A percentile compares a stretch with the other conserved stretches of the same genome.
Conservation (phyloP, 2,797 vertebrate species). For the Monodelphis domestica region DNA sequence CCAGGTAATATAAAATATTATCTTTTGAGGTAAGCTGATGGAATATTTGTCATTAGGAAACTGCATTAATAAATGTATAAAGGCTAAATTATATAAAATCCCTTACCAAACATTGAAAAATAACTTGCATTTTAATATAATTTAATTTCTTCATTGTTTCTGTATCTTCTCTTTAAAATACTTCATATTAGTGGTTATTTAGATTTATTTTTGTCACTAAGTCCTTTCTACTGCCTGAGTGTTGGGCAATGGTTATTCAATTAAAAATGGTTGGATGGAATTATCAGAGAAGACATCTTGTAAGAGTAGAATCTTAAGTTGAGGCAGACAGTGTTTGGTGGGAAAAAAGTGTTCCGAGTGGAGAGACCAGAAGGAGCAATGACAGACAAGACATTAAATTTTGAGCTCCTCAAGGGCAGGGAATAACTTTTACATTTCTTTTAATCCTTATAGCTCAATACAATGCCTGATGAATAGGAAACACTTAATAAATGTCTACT, state of each 20-base stretch:
- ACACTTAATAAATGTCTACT: not conserved
- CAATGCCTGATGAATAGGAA: not conserved
- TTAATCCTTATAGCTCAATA: not conserved
- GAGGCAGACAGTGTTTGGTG: not conserved
- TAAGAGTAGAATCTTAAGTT: not conserved
- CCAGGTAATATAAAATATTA: not conserved
- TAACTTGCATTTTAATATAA: not conserved
- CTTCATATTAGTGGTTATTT: not conserved
- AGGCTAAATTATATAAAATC: not conserved
- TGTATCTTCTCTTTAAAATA: not conserved
- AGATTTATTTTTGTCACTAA: not conserved
- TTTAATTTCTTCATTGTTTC: not conserved
- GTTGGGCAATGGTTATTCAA: not conserved
- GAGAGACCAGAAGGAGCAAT: not conserved
- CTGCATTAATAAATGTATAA: no score
- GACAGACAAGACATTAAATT: not conserved
- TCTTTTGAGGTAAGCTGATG: not conserved
- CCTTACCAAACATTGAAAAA: not conserved
- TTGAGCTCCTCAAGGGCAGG: not conserved
- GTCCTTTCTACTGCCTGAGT: not conserved
- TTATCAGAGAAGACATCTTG: not conserved
- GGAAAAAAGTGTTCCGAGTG: not conserved
- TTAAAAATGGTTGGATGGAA: not conserved
- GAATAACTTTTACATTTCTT: not conserved
- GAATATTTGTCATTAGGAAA: no score